A percentile compares a stretch with the other conserved stretches of the same genome.
phyloP scores from a whole-genome alignment of 2,888 invertebrate genomes.

The Hemithea aestivaria region DNA sequence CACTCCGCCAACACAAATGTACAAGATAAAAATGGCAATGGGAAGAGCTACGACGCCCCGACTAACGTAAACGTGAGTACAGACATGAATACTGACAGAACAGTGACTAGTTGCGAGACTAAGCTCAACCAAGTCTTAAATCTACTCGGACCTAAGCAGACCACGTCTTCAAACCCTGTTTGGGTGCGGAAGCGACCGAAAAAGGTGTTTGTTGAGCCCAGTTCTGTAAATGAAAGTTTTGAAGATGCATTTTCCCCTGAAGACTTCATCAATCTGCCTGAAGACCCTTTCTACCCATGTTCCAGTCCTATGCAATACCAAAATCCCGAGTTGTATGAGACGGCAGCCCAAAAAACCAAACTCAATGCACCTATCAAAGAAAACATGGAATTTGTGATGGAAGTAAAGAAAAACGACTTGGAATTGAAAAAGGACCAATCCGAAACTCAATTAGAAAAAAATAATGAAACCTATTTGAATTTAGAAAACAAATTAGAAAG shows the following conservation, averaged over 20 bases:
- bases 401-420: slow-evolving; percentile 10
- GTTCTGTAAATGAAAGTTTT: slow-evolving; percentile 51
- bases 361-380: slow-evolving; percentile 31
- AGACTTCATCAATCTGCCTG: slow-evolving; percentile 47
- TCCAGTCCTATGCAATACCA: slow-evolving; percentile 42
- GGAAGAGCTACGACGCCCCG: slow-evolving; percentile 30
- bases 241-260: slow-evolving; percentile 63
- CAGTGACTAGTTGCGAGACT: slow-evolving; percentile 55
- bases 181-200: slow-evolving; percentile 39
- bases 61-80: slow-evolving; percentile 34
- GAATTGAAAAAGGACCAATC: slow-evolving; percentile 5
- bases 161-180: slow-evolving; percentile 27
- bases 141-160: slow-evolving; percentile 38
- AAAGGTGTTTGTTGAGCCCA: slow-evolving; percentile 50
- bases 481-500: not conserved
- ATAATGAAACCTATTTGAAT: not conserved
- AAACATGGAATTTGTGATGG: slow-evolving; percentile 34
- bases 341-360: slow-evolving; percentile 44
- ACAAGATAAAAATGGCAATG: slow-evolving; percentile 52
- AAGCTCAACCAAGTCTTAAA: slow-evolving; percentile 54
- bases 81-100: slow-evolving; percentile 53
- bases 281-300: slow-evolving; percentile 43
- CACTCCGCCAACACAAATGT: slow-evolving; percentile 53
- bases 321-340: slow-evolving; percentile 35
- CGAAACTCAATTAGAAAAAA: slow-evolving; percentile 1